Evolutionary conservation across 2,888 invertebrate species (phyloP).

Genomic region (Cerastis leucographa): DNA sequence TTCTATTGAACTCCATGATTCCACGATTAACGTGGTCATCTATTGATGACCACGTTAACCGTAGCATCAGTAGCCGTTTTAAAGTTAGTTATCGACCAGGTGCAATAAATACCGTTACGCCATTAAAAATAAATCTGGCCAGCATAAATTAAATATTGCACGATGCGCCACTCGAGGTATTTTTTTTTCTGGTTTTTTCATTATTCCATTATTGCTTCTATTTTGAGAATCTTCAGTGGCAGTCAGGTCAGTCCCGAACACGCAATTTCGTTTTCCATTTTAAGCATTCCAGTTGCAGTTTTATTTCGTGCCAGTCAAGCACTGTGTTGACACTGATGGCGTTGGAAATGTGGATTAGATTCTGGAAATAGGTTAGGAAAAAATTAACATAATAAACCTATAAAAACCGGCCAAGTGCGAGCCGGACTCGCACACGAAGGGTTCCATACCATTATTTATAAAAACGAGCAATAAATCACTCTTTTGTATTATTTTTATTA

Average conservation of each 20-base stretch:
- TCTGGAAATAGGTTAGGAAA: not conserved
- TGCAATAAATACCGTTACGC: not conserved
- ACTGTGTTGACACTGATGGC: conserved; percentile 26
- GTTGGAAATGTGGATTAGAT: conserved; percentile 2
- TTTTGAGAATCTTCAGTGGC: conserved; percentile 29
- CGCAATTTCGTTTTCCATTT: conserved; percentile 53
- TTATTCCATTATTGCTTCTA: conserved; percentile 30
- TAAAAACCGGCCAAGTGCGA: too few relatives aligned
- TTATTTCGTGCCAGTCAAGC: conserved; percentile 43
- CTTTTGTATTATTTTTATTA: too few relatives aligned
- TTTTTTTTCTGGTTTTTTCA: conserved; percentile 4
- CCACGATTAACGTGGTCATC: too few relatives aligned
- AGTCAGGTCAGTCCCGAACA: conserved; percentile 41
- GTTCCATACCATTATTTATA: too few relatives aligned
- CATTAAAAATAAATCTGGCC: not conserved
- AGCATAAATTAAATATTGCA: conserved; percentile 1
- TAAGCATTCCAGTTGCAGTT: conserved; percentile 55
- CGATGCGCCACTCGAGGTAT: not conserved
- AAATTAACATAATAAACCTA: not conserved
- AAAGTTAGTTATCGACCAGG: not conserved
- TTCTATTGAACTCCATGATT: too few relatives aligned
- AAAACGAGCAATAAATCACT: too few relatives aligned
- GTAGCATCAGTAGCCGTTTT: not conserved
- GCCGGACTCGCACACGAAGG: too few relatives aligned
- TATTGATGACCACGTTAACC: not conserved